Base-by-base conservation (phyloP, 2,888 invertebrate genomes). In the Hydriomena furcata region DNA sequence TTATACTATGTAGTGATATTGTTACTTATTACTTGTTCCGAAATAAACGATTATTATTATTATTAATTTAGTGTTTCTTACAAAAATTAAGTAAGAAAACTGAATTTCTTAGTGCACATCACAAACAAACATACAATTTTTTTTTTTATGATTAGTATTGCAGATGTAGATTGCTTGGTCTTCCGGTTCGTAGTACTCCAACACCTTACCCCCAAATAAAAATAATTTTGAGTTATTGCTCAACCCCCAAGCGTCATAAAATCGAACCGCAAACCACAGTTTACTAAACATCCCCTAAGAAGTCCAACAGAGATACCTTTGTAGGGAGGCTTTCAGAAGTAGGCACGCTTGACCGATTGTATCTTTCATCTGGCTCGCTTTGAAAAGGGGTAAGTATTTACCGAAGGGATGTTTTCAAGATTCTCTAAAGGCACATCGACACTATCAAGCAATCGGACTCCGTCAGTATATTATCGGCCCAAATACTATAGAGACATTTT, bases 371-470 rank as follows among this genome's bases (percentile, higher is more conserved):
- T 48, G 37, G 27, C 17, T 35, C 42, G 25, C 47, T 48, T 48
- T 21, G 42, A 35, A 54, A 52, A 31, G 47, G 54, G 57, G 53
- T 43, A 36, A 41, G 48, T 45, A 44, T 53, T 53, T 45, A 45
- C 42, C 24, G 24, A 49, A 42, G 40, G 41, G 8, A 36, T 48
- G 37, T 58, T 54, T 51, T 37, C 40, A 34, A 49, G 49, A 30
- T 45, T 30, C n/a, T n/a, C 10, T 47, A 25, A 48, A 8, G 42
- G 25, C 5, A 1, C 7, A 1, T 12, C 7, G 25, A 5, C 11
- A 42, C 36, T 11, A 5, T 41, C 32, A 38, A 24, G 2, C 17
- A 7, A n/a, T n/a, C n/a, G n/a, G n/a, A n/a, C n/a, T n/a, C n/a
- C n/a, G n/a, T n/a, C n/a, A n/a, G n/a, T n/a, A n/a, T n/a, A n/a